phyloP scores from a whole-genome alignment of 2,797 vertebrate genomes.

The Otolemur crassicaudatus region DNA sequence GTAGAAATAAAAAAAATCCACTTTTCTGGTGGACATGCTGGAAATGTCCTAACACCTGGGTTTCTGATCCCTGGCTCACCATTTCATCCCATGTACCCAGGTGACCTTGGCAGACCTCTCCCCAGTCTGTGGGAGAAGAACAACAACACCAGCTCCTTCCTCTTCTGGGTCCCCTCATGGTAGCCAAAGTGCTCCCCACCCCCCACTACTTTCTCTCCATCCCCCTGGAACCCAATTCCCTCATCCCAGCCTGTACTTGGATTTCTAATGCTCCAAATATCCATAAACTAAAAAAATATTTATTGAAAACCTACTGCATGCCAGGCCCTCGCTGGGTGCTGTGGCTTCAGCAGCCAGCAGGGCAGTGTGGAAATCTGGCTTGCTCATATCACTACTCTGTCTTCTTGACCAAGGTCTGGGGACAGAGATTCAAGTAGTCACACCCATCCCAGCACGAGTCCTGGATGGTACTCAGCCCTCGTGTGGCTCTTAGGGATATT shows the following conservation, averaged over 20 bases:
- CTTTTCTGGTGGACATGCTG: neutral
- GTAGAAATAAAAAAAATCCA: neutral
- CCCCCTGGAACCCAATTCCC: neutral
- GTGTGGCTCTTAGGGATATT: neutral
- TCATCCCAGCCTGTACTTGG: neutral
- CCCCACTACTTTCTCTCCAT: neutral
- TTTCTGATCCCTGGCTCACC: neutral
- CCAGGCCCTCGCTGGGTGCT: neutral
- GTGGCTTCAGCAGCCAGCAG: neutral
- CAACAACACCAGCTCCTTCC: neutral
- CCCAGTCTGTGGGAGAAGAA: neutral
- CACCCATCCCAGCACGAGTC: neutral
- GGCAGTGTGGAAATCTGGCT: neutral
- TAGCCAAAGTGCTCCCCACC: neutral
- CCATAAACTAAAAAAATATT: neutral
- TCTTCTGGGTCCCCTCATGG: neutral
- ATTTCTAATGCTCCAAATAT: neutral
- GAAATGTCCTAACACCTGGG: neutral
- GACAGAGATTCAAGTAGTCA: neutral
- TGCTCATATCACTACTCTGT: rapidly evolving
- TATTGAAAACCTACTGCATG: neutral
- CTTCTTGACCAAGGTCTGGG: neutral
- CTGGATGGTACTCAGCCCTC: neutral
- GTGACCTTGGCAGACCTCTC: neutral
- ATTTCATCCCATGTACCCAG: neutral